Conservation (phyloP, 2,113 vertebrate species). For the Leuciscus idus region DNA sequence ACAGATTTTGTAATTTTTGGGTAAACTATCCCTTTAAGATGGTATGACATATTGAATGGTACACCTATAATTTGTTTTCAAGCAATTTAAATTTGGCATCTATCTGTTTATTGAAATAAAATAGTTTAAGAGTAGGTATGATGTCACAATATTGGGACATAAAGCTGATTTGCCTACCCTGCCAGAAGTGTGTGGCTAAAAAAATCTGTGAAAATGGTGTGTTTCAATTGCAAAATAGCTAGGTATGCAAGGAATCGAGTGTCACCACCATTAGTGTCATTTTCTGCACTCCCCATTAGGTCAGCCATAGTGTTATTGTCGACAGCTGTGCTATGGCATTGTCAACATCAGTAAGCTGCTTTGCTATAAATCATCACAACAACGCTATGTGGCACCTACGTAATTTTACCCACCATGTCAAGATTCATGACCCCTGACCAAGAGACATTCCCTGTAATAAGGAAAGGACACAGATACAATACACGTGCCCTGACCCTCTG, state of each 20-base stretch:
- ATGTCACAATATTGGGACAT: no score
- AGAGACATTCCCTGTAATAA: neutral
- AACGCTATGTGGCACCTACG: neutral
- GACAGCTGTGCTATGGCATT: neutral
- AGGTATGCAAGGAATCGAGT: neutral
- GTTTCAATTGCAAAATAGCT: neutral
- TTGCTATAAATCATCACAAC: neutral
- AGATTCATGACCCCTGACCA: neutral
- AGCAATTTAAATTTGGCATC: no score
- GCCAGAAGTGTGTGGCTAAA: neutral
- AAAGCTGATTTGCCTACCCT: no score
- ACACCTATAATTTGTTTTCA: no score
- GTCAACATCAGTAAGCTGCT: neutral
- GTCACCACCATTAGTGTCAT: neutral
- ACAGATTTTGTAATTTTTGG: no score
- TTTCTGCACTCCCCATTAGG: neutral
- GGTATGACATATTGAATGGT: no score
- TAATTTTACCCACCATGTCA: neutral
- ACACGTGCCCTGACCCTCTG: constrained; percentile 15
- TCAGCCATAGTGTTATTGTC: neutral
- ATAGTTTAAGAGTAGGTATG: no score
- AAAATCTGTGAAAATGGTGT: neutral
- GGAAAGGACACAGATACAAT: neutral
- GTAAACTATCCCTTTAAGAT: no score
- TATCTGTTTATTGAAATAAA: no score